Evolutionary conservation across 2,888 invertebrate species (phyloP), one percentile per base, ranked within the genome.

Genomic region (Panopea generosa): DNA sequence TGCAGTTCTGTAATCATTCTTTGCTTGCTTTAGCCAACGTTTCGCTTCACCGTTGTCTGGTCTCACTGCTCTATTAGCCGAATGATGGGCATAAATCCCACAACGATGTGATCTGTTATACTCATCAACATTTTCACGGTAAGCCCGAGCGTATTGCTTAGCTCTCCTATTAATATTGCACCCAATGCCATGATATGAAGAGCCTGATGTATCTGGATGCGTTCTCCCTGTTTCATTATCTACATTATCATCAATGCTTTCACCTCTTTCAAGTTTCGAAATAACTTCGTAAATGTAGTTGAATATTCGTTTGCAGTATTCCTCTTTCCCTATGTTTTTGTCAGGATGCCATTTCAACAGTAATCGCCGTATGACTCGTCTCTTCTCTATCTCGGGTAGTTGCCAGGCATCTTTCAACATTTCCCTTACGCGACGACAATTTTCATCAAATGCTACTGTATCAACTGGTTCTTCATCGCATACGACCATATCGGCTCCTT

Each of bases 341-440:
- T 84, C 84, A 26, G 83, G 84, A 67, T 83, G 82, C 84, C 84
- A 84, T 33, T 62, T 56, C n/a, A 72, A 47, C 11, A 72, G 50
- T 3, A 82, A 43, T 16, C 84, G 62, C 24, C 63, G 65, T 3
- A 82, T 76, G 3, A 84, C 47, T n/a, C 52, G 57, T 29, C 56
- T 65, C 43, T 77, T 65, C 22, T 83, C 63, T 49, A 67, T 40
- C 7, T 49, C 72, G 4, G 68, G 33, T 18, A 72, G 33, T 20
- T 16, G 7, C 68, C 67, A 77, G 6, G 72, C 77, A 16, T 77
- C 77, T 24, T 22, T 26, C 4, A 77, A 26, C 33, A 50, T 68
- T 20, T 68, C 11, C 18, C 59, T 26, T 9, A 69, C 50, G 9
- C 69, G 57, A 6, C 45, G 26, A 50, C 68, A 77, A 38, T 61